Evolutionary conservation across 2,113 vertebrate species (phyloP), one percentile per base, ranked within the genome.

Genomic region (Engraulis encrasicolus): DNA sequence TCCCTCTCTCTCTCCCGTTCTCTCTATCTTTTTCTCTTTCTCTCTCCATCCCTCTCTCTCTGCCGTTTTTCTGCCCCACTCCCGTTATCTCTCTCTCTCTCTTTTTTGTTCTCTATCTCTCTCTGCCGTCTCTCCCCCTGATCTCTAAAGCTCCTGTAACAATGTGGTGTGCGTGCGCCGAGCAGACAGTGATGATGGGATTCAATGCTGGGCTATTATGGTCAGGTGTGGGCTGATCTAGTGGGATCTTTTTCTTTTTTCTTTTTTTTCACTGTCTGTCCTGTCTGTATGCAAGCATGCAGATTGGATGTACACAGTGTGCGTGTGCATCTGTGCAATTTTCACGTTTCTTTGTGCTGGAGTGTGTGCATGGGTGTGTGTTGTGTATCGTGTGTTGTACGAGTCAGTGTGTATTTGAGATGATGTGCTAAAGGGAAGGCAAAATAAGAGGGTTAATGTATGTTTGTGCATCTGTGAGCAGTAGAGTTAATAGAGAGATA

Each of bases 61-160:
- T 71, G 48, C 82, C 84, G 9, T 5, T 81, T 83, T 15, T 14
- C 82, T 82, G 80, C 82, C 86, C 88, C 34, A 84, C 82, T 83
- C 88, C 82, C 78, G 77, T 40, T 78, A 85, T 86, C 82, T 80
- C 86, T 84, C 50, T 79, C 20, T 58, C 74, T 78, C 82, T 78
- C 79, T 82, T 83, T 52, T 71, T 84, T 81, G 38, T 78, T 81
- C 82, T 82, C 81, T 83, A 77, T 85, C 79, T 88, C 19, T 82
- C 82, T 66, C 38, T 40, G 27, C 83, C 84, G 86, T 89, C 91
- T 87, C 84, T 86, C n/a, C 49, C 89, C 89, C 86, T 90, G 83
- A 37, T 86, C 93, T 91, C 91, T 94, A 95, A 95, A 94, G 92
- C 90, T 92, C 89, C 90, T 85, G 34, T 84, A 92, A 93, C 88